Percentiles rank a stretch among this genome's conserved stretches.
Conservation (phyloP, 2,888 invertebrate species). For the Athetis lepigone region DNA sequence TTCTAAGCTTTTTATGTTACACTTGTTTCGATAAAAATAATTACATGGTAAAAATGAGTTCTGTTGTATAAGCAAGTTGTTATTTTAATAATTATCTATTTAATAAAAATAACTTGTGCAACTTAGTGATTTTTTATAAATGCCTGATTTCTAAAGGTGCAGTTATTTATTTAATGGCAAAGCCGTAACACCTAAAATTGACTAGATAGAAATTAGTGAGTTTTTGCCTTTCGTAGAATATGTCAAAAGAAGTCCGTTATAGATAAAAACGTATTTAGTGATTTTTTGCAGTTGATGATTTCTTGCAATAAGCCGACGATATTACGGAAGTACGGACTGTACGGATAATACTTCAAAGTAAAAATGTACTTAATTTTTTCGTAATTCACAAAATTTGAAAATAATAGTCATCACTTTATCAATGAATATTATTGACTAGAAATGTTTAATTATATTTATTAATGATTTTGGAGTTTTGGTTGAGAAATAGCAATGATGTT, state of each 20-base stretch:
- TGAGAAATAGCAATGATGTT: too few species aligned
- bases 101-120: constrained; percentile 2
- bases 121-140: constrained; percentile 1
- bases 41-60: constrained; percentile 1
- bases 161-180: neutral
- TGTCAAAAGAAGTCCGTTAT: neutral
- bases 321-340: too few species aligned
- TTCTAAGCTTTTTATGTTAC: neutral
- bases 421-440: too few species aligned
- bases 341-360: too few species aligned
- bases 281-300: constrained; percentile 2
- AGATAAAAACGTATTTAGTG: constrained; percentile 1
- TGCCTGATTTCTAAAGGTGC: neutral
- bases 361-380: too few species aligned
- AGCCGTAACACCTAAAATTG: constrained; percentile 1
- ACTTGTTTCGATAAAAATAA: constrained; percentile 1
- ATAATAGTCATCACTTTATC: too few species aligned
- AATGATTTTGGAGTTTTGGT: too few species aligned
- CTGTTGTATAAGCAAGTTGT: neutral
- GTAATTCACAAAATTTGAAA: too few species aligned
- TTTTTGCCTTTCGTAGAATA: neutral
- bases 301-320: constrained; percentile 4
- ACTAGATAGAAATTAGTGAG: constrained; percentile 3
- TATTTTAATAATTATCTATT: neutral
- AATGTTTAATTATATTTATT: too few species aligned